Conservation (phyloP, 2,888 invertebrate species). For the Phyllotreta striolata region DNA sequence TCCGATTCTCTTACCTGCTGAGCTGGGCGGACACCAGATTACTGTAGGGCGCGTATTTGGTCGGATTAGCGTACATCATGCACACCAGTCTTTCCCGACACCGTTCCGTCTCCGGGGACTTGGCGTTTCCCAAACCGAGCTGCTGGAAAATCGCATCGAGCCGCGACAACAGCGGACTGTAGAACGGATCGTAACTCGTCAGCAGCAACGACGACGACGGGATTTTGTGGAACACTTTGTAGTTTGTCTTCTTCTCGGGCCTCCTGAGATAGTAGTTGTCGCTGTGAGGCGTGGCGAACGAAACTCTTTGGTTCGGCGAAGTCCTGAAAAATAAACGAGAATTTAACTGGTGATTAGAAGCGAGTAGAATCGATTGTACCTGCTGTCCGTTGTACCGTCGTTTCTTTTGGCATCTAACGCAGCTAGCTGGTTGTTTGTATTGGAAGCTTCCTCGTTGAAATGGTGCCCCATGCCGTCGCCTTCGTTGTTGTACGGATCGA, state of each 20-base stretch:
- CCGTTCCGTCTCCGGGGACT: constrained; percentile 67
- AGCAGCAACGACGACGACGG: constrained; percentile 82
- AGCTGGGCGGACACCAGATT: constrained; percentile 88
- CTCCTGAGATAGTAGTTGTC: constrained; percentile 71
- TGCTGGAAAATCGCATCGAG: constrained; percentile 84
- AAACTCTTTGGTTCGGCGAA: constrained; percentile 69
- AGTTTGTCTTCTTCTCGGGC: constrained; percentile 67
- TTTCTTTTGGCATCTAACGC: constrained; percentile 31
- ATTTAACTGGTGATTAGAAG: background rate
- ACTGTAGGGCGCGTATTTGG: constrained; percentile 88
- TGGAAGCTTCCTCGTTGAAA: constrained; percentile 56
- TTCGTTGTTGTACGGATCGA: constrained; percentile 60
- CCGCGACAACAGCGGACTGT: constrained; percentile 84
- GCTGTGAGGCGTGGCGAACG: constrained; percentile 66
- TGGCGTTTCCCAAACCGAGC: constrained; percentile 66
- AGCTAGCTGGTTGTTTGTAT: constrained; percentile 49
- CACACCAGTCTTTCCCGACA: constrained; percentile 87
- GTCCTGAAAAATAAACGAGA: constrained; percentile 7
- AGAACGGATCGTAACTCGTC: constrained; percentile 90
- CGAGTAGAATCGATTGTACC: background rate
- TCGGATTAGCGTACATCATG: constrained; percentile 87
- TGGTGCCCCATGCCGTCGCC: constrained; percentile 54
- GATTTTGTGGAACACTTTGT: constrained; percentile 87
- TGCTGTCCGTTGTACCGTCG: constrained; percentile 1
- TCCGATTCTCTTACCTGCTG: constrained; percentile 70